Evolutionary conservation across 2,797 vertebrate species (phyloP).

Genomic region (Lagorchestes hirsutus): DNA sequence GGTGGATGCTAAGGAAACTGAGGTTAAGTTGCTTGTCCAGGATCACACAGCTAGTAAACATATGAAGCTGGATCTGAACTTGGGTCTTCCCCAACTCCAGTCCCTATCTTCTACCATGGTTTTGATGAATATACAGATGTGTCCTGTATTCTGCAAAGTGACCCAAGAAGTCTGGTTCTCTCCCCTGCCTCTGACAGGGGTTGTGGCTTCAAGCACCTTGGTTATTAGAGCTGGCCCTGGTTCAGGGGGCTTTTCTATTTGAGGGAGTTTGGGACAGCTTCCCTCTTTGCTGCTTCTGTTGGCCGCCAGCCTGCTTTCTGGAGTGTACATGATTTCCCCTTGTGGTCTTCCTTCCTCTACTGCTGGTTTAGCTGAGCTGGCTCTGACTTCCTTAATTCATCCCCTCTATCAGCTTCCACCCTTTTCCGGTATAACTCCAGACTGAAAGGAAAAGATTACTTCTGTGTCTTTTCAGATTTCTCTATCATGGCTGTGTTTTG

Average conservation of each 20-base stretch:
- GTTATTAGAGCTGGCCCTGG: background rate
- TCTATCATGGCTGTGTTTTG: background rate
- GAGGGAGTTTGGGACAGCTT: background rate
- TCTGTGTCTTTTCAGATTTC: background rate
- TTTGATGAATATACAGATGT: background rate
- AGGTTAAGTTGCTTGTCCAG: background rate
- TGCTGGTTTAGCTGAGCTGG: background rate
- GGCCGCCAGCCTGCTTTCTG: background rate
- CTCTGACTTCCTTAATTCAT: background rate
- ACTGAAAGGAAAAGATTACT: background rate
- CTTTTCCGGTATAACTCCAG: background rate
- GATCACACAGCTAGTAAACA: background rate
- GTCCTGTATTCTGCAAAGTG: background rate
- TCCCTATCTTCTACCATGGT: background rate
- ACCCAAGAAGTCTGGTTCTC: background rate
- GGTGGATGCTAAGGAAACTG: background rate
- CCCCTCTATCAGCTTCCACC: background rate
- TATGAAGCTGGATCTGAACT: background rate
- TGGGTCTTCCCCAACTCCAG: background rate
- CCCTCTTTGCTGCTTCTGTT: background rate
- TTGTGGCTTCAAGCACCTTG: background rate
- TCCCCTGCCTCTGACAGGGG: background rate
- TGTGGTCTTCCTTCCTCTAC: background rate
- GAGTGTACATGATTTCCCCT: background rate
- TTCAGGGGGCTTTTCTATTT: background rate